Percentiles rank a stretch among this genome's conserved stretches.
These are phyloP conservation scores for Brachyalestes nurse DNA, from an alignment of 2,797 vertebrate genomes.

Conservation along the genomic window DNA sequence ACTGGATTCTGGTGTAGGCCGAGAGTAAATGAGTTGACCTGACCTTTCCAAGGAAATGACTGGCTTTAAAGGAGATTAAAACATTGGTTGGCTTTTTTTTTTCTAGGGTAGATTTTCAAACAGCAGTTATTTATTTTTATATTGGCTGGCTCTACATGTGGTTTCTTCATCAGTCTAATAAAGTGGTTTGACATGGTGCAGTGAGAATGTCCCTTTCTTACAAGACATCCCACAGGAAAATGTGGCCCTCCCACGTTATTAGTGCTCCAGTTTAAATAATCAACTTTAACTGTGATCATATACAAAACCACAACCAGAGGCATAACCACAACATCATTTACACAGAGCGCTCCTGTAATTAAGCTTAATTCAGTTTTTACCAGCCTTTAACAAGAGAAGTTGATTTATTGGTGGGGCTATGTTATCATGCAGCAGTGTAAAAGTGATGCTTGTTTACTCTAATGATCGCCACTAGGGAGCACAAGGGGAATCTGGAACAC, in stretches of 20 bases:
- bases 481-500: constrained; percentile 89
- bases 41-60: constrained; percentile 29
- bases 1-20: background rate
- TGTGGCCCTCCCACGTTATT: constrained; percentile 39
- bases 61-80: constrained; percentile 38
- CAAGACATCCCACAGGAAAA: constrained; percentile 54
- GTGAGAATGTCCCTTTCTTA: constrained; percentile 64
- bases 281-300: background rate
- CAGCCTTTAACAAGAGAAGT: background rate
- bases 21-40: constrained; percentile 21
- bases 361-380: background rate
- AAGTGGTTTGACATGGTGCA: constrained; percentile 41
- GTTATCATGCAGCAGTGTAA: background rate
- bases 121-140: constrained; percentile 68
- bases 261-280: constrained; percentile 31
- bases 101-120: constrained; percentile 39
- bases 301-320: background rate
- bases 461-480: constrained; percentile 82
- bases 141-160: constrained; percentile 62
- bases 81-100: constrained; percentile 7
- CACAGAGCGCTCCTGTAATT: background rate
- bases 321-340: background rate
- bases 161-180: constrained; percentile 70
- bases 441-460: constrained; percentile 25
- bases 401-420: background rate